These are phyloP conservation scores for Lonchura striata DNA, from an alignment of 2,113 vertebrate genomes.

Conservation along the genomic window DNA sequence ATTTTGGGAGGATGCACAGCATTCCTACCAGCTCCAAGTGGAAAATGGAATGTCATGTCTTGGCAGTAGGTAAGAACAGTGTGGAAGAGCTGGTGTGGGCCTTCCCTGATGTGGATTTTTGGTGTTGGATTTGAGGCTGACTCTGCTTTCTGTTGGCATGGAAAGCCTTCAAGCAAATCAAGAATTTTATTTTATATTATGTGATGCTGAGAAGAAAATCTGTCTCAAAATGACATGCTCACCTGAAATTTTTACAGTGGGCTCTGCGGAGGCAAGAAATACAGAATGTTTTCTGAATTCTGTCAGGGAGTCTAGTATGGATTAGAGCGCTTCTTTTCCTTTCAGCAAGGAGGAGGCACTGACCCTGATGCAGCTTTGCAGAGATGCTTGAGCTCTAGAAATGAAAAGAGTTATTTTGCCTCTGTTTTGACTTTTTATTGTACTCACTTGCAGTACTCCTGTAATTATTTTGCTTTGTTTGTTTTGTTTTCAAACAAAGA, in stretches of 20 bases:
- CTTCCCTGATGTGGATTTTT: not conserved
- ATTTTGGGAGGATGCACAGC: accelerated
- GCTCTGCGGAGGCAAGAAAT: not conserved
- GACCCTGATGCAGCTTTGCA: not conserved
- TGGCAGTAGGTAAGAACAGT: not conserved
- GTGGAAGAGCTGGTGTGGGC: not conserved
- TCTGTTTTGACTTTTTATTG: not conserved
- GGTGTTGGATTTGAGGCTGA: not conserved
- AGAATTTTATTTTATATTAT: not conserved
- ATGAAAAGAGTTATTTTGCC: not conserved
- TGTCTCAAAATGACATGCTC: not conserved
- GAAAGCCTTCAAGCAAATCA: not conserved
- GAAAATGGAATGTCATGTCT: not conserved
- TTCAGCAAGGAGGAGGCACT: not conserved
- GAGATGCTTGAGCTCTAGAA: not conserved
- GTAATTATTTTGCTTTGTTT: constrained; percentile 34
- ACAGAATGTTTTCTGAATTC: not conserved
- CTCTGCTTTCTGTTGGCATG: not conserved
- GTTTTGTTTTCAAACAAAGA: constrained; percentile 11
- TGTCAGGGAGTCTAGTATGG: not conserved
- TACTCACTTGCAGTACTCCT: not conserved
- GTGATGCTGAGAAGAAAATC: not conserved
- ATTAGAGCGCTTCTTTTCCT: not conserved
- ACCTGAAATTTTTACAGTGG: not conserved
- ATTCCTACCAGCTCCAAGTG: not conserved